A percentile compares a stretch with the other conserved stretches of the same genome.
These are phyloP conservation scores for Wiebesia pumilae DNA, from an alignment of 1,140 invertebrate species.

Conservation along the genomic window DNA sequence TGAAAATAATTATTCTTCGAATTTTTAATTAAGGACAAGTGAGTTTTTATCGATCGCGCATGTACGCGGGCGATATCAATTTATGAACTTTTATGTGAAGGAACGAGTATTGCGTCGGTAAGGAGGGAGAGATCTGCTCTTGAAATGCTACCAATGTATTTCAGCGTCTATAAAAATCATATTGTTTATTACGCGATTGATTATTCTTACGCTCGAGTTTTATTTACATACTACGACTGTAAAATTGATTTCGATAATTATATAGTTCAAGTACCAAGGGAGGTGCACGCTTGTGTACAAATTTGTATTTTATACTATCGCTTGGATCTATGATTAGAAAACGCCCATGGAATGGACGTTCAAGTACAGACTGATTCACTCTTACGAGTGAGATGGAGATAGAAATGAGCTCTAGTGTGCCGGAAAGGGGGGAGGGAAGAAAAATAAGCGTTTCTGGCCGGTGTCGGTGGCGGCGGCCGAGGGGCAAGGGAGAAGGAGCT, in stretches of 20 bases:
- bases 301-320: slow-evolving; percentile 34
- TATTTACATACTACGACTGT: not conserved
- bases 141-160: not conserved
- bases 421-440: not conserved
- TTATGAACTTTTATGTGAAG: not conserved
- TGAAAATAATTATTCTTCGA: not conserved
- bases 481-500: not conserved
- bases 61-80: not conserved
- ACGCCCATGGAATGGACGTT: slow-evolving; percentile 26
- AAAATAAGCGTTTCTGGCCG: not conserved
- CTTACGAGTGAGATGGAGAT: not conserved
- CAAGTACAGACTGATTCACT: not conserved
- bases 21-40: not conserved
- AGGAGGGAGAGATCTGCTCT: not conserved
- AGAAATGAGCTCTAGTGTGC: not conserved
- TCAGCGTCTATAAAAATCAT: not conserved
- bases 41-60: not conserved
- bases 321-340: slow-evolving; percentile 27
- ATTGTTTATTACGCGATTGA: not conserved
- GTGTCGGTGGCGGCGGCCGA: not conserved
- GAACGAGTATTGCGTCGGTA: not conserved
- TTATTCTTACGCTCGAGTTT: not conserved
- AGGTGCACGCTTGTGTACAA: slow-evolving; percentile 32
- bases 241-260: slow-evolving; percentile 45
- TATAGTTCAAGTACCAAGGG: slow-evolving; percentile 15